Conservation (phyloP, 2,113 vertebrate genomes). For the Pedionomus torquatus region DNA sequence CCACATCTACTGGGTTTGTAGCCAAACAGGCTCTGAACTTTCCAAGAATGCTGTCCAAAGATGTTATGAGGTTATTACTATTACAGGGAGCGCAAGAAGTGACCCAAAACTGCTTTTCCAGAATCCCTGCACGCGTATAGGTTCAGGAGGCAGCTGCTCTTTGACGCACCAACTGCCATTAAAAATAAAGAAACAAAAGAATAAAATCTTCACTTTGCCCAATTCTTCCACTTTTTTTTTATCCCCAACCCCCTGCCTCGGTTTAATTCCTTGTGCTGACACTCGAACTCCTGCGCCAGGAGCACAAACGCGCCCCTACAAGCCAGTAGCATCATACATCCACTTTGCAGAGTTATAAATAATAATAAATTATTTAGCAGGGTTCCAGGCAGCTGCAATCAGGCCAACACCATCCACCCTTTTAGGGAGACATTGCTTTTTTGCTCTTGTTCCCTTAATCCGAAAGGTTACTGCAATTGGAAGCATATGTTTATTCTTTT, state of each 20-base stretch:
- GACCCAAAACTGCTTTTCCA: neutral
- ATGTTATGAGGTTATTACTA: neutral
- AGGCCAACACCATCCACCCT: neutral
- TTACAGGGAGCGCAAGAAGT: neutral
- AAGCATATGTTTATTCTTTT: neutral
- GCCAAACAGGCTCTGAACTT: no score
- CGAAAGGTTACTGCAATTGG: neutral
- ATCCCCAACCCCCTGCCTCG: no score
- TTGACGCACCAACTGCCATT: neutral
- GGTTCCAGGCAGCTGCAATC: neutral
- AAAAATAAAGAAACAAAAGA: neutral
- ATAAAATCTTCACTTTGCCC: neutral
- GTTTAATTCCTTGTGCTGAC: neutral
- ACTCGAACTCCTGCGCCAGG: neutral
- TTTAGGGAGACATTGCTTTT: neutral
- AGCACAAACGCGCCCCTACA: neutral
- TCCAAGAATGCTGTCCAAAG: no score
- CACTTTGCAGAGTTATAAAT: neutral
- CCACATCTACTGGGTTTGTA: no score
- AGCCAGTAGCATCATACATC: neutral
- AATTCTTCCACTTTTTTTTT: neutral
- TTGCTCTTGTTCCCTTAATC: neutral
- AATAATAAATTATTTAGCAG: slow-evolving; percentile 2
- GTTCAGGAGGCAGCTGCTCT: neutral
- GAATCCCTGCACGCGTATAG: neutral